Evolutionary conservation across 1,140 invertebrate genomes (phyloP).

Genomic region (Acyrthosiphon pisum): DNA sequence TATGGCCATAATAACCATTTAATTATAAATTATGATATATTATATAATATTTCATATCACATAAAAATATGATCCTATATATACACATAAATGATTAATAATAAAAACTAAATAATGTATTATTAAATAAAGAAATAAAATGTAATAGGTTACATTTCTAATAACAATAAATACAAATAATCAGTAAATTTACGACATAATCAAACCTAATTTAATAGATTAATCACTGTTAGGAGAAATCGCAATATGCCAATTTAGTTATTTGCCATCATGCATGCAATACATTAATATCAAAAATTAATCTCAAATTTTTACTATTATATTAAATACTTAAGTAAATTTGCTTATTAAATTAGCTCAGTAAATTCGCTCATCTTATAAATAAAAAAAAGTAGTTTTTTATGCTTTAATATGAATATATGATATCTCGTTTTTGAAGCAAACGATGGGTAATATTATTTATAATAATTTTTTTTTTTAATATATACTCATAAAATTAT

Average conservation of each 20-base stretch:
- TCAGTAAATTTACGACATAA: not conserved
- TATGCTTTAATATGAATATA: not conserved
- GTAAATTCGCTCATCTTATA: not conserved
- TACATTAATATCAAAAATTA: not conserved
- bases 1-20: slow-evolving; percentile 15
- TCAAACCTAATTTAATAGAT: not conserved
- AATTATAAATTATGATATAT: slow-evolving; percentile 34
- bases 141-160: slow-evolving; percentile 1
- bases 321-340: not conserved
- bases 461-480: too few species aligned
- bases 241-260: not conserved
- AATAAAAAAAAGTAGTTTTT: not conserved
- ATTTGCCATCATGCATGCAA: not conserved
- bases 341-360: not conserved
- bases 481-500: not conserved
- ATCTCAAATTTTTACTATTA: not conserved
- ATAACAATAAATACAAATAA: not conserved
- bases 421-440: not conserved
- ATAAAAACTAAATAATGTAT: not conserved
- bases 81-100: not conserved
- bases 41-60: slow-evolving; percentile 19
- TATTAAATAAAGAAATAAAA: not conserved
- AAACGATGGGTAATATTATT: not conserved
- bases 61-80: not conserved
- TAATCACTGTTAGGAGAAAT: not conserved